Conservation (phyloP, 2,113 vertebrate genomes). For the Neolamprologus devosi region DNA sequence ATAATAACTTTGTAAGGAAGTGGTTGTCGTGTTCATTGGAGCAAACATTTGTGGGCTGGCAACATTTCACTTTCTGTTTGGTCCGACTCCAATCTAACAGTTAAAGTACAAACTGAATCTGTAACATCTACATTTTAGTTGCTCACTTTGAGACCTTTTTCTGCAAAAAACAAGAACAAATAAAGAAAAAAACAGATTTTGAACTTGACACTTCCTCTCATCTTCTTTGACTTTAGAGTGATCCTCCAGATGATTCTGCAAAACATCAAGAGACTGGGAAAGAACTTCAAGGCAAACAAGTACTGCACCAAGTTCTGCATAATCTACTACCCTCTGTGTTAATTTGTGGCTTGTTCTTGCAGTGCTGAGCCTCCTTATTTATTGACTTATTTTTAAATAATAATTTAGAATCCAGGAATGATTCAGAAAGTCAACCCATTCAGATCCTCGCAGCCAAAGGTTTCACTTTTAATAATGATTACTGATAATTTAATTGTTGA, state of each 20-base stretch:
- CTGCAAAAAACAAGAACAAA: neutral
- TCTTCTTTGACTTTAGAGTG: neutral
- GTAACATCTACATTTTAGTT: neutral
- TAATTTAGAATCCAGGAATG: constrained; percentile 39
- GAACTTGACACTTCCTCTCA: neutral
- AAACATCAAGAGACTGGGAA: neutral
- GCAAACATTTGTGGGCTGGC: neutral
- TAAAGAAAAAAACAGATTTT: neutral
- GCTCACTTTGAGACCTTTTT: neutral
- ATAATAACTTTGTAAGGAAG: neutral
- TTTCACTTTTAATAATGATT: neutral
- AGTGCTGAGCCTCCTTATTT: neutral
- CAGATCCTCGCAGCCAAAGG: constrained; percentile 49
- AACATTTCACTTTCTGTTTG: neutral
- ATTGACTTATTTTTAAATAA: neutral
- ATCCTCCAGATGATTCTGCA: neutral
- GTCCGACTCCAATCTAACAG: neutral
- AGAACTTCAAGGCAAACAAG: constrained; percentile 4
- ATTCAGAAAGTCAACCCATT: constrained; percentile 66
- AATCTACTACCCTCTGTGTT: neutral
- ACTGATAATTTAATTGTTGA: neutral
- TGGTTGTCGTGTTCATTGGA: neutral
- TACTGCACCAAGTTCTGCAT: neutral
- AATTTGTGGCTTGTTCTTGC: neutral
- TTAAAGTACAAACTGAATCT: neutral